phyloP scores from a whole-genome alignment of 2,797 vertebrate genomes.

The Neomorphus geoffroyi region DNA sequence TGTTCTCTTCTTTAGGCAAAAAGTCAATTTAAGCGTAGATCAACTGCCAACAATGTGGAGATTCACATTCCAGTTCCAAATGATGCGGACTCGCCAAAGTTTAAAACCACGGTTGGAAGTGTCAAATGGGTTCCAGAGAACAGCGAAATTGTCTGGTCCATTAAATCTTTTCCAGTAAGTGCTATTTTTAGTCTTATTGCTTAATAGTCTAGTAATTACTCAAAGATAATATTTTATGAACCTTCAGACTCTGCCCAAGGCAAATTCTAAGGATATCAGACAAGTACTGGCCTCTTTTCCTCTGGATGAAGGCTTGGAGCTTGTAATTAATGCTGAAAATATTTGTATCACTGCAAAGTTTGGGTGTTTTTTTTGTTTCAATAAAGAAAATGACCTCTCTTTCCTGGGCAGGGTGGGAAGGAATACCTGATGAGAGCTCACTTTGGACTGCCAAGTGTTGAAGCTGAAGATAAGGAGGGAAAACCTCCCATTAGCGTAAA shows the following conservation, averaged over 20 bases:
- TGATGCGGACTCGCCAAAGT: conserved; percentile 96
- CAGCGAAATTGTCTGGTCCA: conserved; percentile 98
- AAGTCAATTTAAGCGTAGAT: conserved; percentile 96
- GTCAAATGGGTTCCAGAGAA: conserved; percentile 99
- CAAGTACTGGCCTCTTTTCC: not conserved
- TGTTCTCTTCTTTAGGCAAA: conserved; percentile 83
- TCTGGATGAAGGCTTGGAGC: not conserved
- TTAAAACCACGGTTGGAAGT: conserved; percentile 97
- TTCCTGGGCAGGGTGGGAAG: conserved; percentile 88
- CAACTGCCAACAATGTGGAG: conserved; percentile 98
- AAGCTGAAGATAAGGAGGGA: conserved; percentile 98
- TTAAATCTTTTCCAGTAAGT: conserved; percentile 98
- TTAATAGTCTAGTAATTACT: not conserved
- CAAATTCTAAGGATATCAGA: not conserved
- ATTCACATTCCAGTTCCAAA: conserved; percentile 99
- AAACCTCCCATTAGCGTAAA: conserved; percentile 98
- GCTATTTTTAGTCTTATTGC: not conserved
- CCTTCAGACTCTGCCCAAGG: not conserved
- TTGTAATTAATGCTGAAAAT: not conserved
- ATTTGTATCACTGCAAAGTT: not conserved
- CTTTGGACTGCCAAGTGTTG: conserved; percentile 96
- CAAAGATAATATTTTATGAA: not conserved
- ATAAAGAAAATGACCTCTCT: not conserved
- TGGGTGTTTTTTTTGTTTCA: not conserved
- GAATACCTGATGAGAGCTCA: conserved; percentile 98